These are phyloP conservation scores for Zonitis immaculata DNA, from an alignment of 2,888 invertebrate species.

Conservation along the genomic window DNA sequence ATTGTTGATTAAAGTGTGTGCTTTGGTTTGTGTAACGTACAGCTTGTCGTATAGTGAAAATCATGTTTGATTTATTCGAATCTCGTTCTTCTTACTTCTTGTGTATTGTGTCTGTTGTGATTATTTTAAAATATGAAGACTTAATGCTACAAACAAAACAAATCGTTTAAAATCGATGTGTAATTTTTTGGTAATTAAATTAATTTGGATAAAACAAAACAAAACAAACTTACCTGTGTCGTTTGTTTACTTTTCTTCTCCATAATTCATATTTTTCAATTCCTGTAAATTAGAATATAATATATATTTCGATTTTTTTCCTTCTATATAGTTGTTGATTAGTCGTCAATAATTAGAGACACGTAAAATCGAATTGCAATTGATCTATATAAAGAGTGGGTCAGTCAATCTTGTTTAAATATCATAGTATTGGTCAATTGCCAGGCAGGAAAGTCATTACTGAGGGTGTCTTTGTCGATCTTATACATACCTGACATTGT, in stretches of 20 bases:
- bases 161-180: constrained; percentile 5
- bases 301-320: too few species aligned
- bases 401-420: constrained; percentile 47
- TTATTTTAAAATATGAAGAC: constrained; percentile 22
- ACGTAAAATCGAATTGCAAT: constrained; percentile 34
- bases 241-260: constrained; percentile 33
- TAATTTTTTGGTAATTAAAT: background rate
- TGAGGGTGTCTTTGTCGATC: constrained; percentile 8
- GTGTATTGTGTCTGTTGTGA: constrained; percentile 28
- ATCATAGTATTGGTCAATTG: constrained; percentile 47
- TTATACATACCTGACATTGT: background rate
- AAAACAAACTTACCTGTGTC: constrained; percentile 29
- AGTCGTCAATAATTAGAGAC: constrained; percentile 1
- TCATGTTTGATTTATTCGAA: constrained; percentile 29
- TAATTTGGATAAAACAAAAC: constrained; percentile 10
- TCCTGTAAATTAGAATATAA: constrained; percentile 8
- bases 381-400: constrained; percentile 51
- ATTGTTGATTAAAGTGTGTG: background rate
- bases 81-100: constrained; percentile 26
- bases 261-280: constrained; percentile 32
- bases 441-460: constrained; percentile 34
- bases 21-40: constrained; percentile 39
- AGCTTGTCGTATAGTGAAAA: constrained; percentile 44
- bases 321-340: constrained; percentile 1
- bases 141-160: constrained; percentile 30